Base-by-base conservation (phyloP, 2,797 vertebrate genomes). In the Anguilla pacifica region DNA sequence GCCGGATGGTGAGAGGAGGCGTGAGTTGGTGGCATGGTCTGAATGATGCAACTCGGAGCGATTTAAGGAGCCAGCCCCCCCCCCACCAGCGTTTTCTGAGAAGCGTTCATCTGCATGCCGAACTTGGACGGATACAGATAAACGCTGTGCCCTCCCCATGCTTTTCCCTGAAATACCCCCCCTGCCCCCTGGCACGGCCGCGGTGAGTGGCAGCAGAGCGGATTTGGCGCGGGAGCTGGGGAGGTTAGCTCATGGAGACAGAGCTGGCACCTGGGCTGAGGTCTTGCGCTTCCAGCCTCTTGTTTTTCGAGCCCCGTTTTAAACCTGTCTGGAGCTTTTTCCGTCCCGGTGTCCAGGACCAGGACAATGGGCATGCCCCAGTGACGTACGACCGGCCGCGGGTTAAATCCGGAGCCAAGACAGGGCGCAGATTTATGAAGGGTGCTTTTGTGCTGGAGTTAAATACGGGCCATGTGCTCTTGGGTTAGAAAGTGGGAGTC, bases 121-220 rank as follows among this genome's bases (percentile, higher is more conserved):
- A 92, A 91, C 90, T 90, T 92, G 87, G 91, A 89, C 86, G 51
- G 67, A 88, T 57, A 57, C 15, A 13, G 13, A 57, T 17, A 89
- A 89, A 88, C 91, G 91, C 92, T 92, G 91, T 92, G 91, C 90
- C 91, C 67, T 85, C 89, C 88, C 55, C 55, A 2, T 57, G 55
- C 15, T 15, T 87, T 90, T 86, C 59, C 88, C 82, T 86, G 89
- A 92, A 92, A 92, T 92, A 91, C 88, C 85, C 70, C 39, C 64
- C 31, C 85, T 86, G 86, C 77, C 72, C 87, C 89, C 82, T 88
- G 89, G 83, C 13, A 85, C 67, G 55, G 57, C 72, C 25, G n/a
- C 39, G 67, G 67, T 86, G 49, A 39, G 46, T 59, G 67, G 28
- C 79, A 49, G 70, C 19, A 84, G 79, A 84, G n/a, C 83, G 86